Evolutionary conservation across 2,888 invertebrate genomes (phyloP).

Genomic region (Euzetes globulus): DNA sequence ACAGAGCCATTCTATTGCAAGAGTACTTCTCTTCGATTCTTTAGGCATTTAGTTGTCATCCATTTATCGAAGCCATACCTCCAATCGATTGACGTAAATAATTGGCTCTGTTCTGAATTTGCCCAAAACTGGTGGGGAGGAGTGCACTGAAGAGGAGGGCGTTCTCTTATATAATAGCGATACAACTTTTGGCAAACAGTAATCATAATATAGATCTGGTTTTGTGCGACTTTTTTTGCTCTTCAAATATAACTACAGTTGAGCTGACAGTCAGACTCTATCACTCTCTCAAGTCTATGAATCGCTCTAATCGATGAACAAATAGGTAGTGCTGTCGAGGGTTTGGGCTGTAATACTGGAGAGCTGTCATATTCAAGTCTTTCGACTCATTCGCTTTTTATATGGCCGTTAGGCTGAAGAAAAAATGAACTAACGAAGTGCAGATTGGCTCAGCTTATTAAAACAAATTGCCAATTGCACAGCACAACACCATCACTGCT

Average conservation of each 20-base stretch:
- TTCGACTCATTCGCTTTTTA: neutral
- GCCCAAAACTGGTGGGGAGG: slow-evolving; percentile 1
- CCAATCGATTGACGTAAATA: slow-evolving; percentile 29
- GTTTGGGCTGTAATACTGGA: neutral
- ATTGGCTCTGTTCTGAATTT: slow-evolving; percentile 15
- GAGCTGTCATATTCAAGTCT: slow-evolving; percentile 16
- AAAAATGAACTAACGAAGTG: slow-evolving; percentile 22
- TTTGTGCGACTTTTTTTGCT: slow-evolving; percentile 5
- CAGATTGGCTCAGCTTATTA: slow-evolving; percentile 24
- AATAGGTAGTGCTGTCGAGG: neutral
- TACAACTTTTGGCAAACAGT: slow-evolving; percentile 11
- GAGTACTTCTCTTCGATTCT: neutral
- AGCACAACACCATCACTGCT: neutral
- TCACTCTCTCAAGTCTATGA: neutral
- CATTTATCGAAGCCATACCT: slow-evolving; percentile 15
- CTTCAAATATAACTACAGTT: neutral
- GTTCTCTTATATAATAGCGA: slow-evolving; percentile 27
- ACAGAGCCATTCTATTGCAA: slow-evolving; percentile 7
- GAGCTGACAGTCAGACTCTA: slow-evolving; percentile 6
- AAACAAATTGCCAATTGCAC: slow-evolving; percentile 28
- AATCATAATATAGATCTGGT: slow-evolving; percentile 27
- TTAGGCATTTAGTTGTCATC: slow-evolving; percentile 26
- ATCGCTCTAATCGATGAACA: neutral
- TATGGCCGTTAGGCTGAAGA: slow-evolving; percentile 22
- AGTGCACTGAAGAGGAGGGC: slow-evolving; percentile 21